phyloP scores from a whole-genome alignment of 2,113 vertebrate species.

The Tragulus kanchil region DNA sequence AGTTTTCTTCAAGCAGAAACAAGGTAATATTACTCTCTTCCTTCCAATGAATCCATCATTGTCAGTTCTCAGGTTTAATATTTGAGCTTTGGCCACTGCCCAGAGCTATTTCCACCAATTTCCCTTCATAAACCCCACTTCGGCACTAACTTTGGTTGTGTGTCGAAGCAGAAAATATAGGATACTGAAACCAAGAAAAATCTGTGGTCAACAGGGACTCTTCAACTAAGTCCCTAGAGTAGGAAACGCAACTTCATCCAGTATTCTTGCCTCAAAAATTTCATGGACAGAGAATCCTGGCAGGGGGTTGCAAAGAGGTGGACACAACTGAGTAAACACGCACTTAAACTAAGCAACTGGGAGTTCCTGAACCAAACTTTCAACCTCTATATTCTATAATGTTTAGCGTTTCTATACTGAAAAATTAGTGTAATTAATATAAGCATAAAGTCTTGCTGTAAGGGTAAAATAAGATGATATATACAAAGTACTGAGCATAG shows the following conservation, averaged over 20 bases:
- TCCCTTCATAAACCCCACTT: background rate
- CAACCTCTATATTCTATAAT: background rate
- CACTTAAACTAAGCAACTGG: background rate
- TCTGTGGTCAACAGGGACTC: background rate
- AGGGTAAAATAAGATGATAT: background rate
- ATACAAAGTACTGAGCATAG: background rate
- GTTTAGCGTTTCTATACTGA: background rate
- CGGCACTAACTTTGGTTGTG: background rate
- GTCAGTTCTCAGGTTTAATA: background rate
- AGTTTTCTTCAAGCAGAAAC: slow-evolving; percentile 1
- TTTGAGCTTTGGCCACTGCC: background rate
- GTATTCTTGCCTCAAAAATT: background rate
- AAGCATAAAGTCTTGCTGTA: background rate
- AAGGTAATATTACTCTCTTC: background rate
- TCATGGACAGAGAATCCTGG: background rate
- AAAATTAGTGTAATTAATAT: background rate
- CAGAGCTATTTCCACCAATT: background rate
- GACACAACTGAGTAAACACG: background rate
- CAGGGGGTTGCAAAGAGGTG: background rate
- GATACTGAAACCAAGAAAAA: background rate
- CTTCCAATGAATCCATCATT: background rate
- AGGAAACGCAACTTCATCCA: background rate
- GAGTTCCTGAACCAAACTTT: background rate
- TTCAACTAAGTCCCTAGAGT: background rate
- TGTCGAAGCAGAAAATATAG: background rate